Percentiles rank a stretch among this genome's conserved stretches.
phyloP scores from a whole-genome alignment of 2,113 vertebrate genomes.

The Ptyas mucosa region DNA sequence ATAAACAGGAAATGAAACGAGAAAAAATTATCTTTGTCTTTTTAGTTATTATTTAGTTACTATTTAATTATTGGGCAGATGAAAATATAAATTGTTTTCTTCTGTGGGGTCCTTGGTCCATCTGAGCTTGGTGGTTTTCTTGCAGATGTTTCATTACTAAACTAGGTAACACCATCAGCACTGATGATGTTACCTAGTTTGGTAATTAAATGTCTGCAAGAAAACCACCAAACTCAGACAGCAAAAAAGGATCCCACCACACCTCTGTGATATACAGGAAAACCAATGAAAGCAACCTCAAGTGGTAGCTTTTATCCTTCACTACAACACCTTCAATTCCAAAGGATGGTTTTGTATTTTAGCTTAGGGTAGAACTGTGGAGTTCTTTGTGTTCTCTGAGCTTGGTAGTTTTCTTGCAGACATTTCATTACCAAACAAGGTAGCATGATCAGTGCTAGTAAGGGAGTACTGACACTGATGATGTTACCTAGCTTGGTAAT shows the following conservation, averaged over 20 bases:
- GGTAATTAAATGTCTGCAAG: no score
- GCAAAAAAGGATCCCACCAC: no score
- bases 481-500: not conserved
- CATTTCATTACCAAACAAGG: not conserved
- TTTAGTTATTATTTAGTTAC: not conserved
- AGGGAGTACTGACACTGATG: not conserved
- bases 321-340: not conserved
- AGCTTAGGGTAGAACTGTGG: no score
- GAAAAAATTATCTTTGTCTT: not conserved
- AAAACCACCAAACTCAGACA: no score
- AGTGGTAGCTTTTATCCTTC: not conserved
- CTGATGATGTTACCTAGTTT: not conserved
- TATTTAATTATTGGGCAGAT: not conserved
- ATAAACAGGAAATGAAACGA: not conserved
- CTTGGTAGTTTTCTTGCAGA: not conserved
- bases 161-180: not conserved
- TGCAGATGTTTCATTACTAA: not conserved
- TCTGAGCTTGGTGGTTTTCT: not conserved
- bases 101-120: not conserved
- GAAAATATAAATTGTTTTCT: not conserved
- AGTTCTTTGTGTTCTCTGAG: not conserved
- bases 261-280: not conserved
- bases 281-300: not conserved
- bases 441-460: not conserved
- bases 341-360: not conserved